These are phyloP conservation scores for Mesoclemmys tuberculata DNA, from an alignment of 2,113 vertebrate species.

Conservation along the genomic window DNA sequence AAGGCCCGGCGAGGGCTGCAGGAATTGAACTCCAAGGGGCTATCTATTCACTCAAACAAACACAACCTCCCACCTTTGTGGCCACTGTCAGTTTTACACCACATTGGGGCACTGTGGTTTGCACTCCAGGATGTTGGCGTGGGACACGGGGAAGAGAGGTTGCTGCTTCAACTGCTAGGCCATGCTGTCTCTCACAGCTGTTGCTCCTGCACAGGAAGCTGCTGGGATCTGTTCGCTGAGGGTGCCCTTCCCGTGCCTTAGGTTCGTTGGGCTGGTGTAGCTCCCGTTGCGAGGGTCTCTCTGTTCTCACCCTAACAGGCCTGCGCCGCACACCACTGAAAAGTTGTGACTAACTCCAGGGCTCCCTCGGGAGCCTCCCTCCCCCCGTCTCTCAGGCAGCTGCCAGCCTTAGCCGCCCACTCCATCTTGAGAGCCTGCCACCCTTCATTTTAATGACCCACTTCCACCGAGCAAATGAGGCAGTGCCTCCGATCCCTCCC, in stretches of 20 bases:
- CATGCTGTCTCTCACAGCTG: not conserved
- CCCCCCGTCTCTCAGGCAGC: not conserved
- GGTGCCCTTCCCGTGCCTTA: not conserved
- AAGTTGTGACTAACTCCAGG: fast-evolving
- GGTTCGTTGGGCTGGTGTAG: too few species aligned
- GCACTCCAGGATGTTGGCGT: not conserved
- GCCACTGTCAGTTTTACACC: not conserved
- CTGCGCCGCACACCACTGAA: not conserved
- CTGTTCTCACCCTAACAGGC: not conserved
- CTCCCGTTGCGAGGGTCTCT: not conserved
- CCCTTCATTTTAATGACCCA: slow-evolving; percentile 60
- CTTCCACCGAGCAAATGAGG: slow-evolving; percentile 67
- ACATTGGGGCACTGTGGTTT: not conserved
- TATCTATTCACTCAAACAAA: not conserved
- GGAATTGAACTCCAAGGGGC: not conserved
- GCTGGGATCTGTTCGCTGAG: too few species aligned
- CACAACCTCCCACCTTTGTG: not conserved
- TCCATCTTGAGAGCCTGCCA: slow-evolving; percentile 15
- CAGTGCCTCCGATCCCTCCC: slow-evolving; percentile 25
- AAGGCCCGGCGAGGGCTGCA: not conserved
- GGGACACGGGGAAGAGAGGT: not conserved
- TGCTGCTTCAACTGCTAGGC: not conserved
- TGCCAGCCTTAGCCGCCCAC: not conserved
- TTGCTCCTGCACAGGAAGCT: not conserved
- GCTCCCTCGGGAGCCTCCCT: not conserved